Evolutionary conservation across 2,113 vertebrate species (phyloP), one percentile per base, ranked within the genome.

Genomic region (Gasterosteus nipponicus): DNA sequence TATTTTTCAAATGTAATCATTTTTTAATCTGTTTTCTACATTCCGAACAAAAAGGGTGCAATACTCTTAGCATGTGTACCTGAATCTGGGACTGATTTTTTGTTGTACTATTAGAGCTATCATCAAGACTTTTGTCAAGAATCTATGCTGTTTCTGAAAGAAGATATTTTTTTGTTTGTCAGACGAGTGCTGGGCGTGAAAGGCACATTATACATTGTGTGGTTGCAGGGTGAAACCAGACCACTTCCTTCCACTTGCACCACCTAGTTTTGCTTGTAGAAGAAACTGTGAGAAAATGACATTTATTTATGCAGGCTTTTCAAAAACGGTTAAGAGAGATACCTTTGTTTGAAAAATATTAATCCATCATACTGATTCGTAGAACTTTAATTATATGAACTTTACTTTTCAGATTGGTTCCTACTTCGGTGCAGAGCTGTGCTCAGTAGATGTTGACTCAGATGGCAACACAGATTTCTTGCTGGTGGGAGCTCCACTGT

Each of bases 391-490:
- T 46, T 3, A 19, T 38, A 6, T 62, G 10, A 60, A 61, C 22
- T 11, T 41, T 1, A 22, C 9, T 58, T 76, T 86, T 63, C 85
- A 97, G 96, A 90, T 96, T 7, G 96, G 96, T 19, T 96, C 95
- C 29, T 96, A 96, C 84, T 97, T 97, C 46, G 96, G 96, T 8
- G 93, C 90, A 2, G 95, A 94, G 72, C 77, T 97, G 39, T 95
- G 95, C 70, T 81, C 94, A 1, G 1, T 96, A 10, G 96, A 97
- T 10, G 2, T 95, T 8, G 74, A 96, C 57, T 92, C 88, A 16
- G 92, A 97, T 15, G 83, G 83, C 0, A 72, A 93, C 77, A 94
- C 91, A 5, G 96, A 97, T 62, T 92, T 96, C 76, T 87, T 97
- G 15, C 83, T 97, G 82, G 92, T 96, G n/a, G 96, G 95, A 38